Percentiles rank a stretch among this genome's conserved stretches.
phyloP scores from a whole-genome alignment of 2,113 vertebrate genomes.

The Saguinus midas region DNA sequence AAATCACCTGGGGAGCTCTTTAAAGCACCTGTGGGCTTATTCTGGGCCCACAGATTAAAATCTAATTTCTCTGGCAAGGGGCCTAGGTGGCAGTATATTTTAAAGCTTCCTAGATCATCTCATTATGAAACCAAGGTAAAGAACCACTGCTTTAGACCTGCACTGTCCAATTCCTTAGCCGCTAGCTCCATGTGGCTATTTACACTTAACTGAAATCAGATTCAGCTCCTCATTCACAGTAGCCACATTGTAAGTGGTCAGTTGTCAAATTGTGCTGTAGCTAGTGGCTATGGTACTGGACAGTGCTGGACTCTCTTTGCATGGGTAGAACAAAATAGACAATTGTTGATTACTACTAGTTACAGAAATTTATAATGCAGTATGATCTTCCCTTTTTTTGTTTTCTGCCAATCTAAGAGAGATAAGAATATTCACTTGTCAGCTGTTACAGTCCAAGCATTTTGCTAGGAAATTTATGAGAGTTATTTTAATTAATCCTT shows the following conservation, averaged over 20 bases:
- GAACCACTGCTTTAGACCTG: neutral
- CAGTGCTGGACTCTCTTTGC: neutral
- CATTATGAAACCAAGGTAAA: neutral
- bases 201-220: neutral
- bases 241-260: neutral
- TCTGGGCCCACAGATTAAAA: neutral
- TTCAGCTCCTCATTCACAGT: neutral
- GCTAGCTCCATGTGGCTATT: neutral
- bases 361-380: neutral
- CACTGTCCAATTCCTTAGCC: neutral
- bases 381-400: neutral
- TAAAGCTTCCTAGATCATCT: neutral
- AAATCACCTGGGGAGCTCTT: neutral
- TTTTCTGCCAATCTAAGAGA: neutral
- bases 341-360: neutral
- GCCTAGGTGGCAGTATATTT: neutral
- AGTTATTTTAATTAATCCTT: slow-evolving; percentile 3
- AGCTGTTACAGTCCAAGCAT: neutral
- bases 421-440: neutral
- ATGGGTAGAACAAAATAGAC: neutral
- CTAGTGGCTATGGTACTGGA: neutral
- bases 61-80: neutral
- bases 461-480: neutral
- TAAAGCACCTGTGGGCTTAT: neutral
- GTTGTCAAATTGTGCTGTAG: neutral